A percentile compares a stretch with the other conserved stretches of the same genome.
These are phyloP conservation scores for Nasonia oneida DNA, from an alignment of 2,888 invertebrate species.

Conservation along the genomic window DNA sequence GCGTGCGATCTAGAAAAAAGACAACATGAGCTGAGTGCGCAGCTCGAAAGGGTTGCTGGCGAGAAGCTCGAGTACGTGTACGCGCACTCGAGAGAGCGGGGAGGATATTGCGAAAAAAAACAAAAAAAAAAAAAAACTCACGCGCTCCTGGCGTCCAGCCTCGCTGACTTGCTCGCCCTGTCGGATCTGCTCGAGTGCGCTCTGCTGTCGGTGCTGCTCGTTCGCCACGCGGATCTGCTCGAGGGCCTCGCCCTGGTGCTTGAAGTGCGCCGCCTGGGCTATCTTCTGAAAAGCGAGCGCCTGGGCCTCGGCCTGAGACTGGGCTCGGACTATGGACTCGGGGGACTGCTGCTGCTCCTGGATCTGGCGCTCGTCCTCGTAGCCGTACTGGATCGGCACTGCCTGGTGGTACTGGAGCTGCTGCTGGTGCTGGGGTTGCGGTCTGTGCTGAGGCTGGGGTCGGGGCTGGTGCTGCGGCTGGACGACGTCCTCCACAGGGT, in stretches of 20 bases:
- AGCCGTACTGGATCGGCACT: slow-evolving; percentile 66
- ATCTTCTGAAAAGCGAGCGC: slow-evolving; percentile 76
- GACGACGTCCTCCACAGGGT: slow-evolving; percentile 45
- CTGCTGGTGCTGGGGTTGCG: background rate
- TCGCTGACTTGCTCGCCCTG: slow-evolving; percentile 75
- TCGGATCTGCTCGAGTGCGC: slow-evolving; percentile 75
- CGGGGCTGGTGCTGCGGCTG: background rate
- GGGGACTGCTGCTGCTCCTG: slow-evolving; percentile 57
- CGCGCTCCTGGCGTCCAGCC: slow-evolving; percentile 70
- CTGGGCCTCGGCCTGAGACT: slow-evolving; percentile 74
- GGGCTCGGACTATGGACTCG: slow-evolving; percentile 70
- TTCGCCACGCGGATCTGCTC: slow-evolving; percentile 74
- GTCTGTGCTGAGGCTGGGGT: slow-evolving; percentile 4
- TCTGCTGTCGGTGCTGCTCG: slow-evolving; percentile 73
- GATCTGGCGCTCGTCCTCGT: slow-evolving; percentile 63
- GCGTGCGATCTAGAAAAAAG: background rate
- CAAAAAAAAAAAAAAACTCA: slow-evolving; percentile 35
- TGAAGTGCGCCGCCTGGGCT: slow-evolving; percentile 73
- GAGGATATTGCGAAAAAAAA: background rate
- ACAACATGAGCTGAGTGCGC: background rate
- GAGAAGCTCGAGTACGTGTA: background rate
- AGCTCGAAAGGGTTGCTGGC: background rate
- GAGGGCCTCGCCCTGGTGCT: slow-evolving; percentile 73
- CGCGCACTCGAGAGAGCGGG: background rate
- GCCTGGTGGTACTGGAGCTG: slow-evolving; percentile 66